Percentiles rank a stretch among this genome's conserved stretches.
phyloP scores from a whole-genome alignment of 1,140 invertebrate genomes.

The Chymomyza costata region DNA sequence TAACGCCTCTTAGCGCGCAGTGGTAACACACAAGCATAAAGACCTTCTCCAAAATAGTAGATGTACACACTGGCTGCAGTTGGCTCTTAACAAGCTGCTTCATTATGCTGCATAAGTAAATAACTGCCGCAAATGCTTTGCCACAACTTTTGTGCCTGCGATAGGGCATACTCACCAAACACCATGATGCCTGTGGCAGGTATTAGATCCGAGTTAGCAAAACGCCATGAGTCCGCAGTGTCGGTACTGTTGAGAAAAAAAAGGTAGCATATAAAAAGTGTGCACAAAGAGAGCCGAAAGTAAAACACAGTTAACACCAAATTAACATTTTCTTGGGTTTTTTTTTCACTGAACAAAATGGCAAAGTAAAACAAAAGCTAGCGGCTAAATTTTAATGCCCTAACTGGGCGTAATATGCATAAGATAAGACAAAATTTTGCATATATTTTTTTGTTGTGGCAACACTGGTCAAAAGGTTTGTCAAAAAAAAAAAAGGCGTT shows the following conservation, averaged over 20 bases:
- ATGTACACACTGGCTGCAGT: too few species aligned
- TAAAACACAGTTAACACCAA: slow-evolving; percentile 58
- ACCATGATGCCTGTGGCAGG: slow-evolving; percentile 92
- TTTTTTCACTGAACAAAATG: slow-evolving; percentile 43
- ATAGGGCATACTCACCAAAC: slow-evolving; percentile 82
- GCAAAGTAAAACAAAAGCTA: slow-evolving; percentile 32
- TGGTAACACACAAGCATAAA: too few species aligned
- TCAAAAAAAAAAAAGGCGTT: slow-evolving; percentile 26
- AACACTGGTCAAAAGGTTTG: slow-evolving; percentile 6
- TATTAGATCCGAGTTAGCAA: slow-evolving; percentile 84
- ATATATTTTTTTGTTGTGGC: too few species aligned
- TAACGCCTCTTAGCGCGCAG: too few species aligned
- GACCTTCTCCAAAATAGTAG: too few species aligned
- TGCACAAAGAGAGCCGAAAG: background rate
- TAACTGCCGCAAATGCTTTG: background rate
- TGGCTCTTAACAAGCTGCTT: too few species aligned
- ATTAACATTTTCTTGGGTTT: slow-evolving; percentile 56
- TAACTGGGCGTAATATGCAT: slow-evolving; percentile 39
- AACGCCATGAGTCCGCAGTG: slow-evolving; percentile 84
- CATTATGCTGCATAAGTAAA: slow-evolving; percentile 10
- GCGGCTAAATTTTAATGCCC: background rate
- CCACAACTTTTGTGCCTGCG: background rate
- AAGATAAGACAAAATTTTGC: slow-evolving; percentile 15
- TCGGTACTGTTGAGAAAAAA: slow-evolving; percentile 77
- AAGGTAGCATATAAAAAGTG: slow-evolving; percentile 15